Evolutionary conservation across 2,797 vertebrate species (phyloP).

Genomic region (Buphagus erythrorhynchus): DNA sequence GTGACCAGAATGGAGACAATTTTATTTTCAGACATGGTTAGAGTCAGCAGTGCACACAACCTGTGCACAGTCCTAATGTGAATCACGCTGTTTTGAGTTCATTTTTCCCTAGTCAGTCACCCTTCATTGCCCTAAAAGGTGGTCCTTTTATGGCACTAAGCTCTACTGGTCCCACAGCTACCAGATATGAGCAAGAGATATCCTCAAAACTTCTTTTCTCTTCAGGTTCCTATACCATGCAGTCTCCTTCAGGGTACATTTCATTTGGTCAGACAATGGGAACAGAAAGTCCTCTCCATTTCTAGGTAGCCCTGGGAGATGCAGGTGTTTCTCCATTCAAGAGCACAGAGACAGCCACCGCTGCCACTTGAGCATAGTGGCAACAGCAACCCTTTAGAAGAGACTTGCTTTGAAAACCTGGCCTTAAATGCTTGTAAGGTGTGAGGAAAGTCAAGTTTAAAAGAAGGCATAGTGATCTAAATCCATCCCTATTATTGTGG

Average conservation of each 20-base stretch:
- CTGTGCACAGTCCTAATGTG: background rate
- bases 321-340: background rate
- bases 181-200: background rate
- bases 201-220: background rate
- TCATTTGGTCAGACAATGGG: background rate
- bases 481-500: background rate
- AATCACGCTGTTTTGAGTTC: background rate
- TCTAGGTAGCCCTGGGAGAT: background rate
- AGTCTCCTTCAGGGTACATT: background rate
- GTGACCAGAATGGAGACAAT: background rate
- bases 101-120: background rate
- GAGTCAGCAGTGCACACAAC: background rate
- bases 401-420: background rate
- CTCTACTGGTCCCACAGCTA: background rate
- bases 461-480: background rate
- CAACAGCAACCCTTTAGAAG: background rate
- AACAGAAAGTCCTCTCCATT: background rate
- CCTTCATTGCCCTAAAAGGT: background rate
- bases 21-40: background rate
- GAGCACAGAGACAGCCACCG: background rate
- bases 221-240: background rate
- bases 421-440: background rate
- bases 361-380: background rate
- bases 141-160: background rate
- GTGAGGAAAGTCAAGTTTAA: background rate